Conservation (phyloP, 1,140 invertebrate species). For the Diachasma alloeum region DNA sequence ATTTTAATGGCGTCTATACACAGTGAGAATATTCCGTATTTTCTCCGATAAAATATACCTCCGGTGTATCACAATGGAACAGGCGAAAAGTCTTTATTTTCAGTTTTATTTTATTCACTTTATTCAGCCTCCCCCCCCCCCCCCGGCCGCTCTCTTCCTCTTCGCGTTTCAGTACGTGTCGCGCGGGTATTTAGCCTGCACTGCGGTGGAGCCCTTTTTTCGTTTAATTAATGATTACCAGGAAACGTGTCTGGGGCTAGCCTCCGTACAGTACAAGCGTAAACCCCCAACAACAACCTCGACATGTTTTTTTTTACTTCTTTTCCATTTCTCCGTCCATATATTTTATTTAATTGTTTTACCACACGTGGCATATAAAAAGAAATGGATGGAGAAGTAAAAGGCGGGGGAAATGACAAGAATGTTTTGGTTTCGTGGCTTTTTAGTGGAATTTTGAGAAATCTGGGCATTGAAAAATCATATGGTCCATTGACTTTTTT, state of each 20-base stretch:
- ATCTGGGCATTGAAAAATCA: too few species aligned
- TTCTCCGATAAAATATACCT: neutral
- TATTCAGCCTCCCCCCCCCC: neutral
- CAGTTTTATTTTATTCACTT: neutral
- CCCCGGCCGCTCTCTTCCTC: neutral
- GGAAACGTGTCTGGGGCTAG: conserved; percentile 57
- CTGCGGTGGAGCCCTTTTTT: conserved; percentile 32
- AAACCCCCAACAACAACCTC: neutral
- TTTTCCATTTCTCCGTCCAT: neutral
- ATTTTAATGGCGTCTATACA: neutral
- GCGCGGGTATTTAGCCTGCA: neutral
- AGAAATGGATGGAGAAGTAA: neutral
- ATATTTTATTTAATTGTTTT: neutral
- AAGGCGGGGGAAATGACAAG: too few species aligned
- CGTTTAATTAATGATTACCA: conserved; percentile 64
- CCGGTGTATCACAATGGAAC: neutral
- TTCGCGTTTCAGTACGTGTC: neutral
- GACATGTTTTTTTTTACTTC: neutral
- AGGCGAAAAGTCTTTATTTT: neutral
- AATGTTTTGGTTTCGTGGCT: too few species aligned
- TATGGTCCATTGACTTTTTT: too few species aligned
- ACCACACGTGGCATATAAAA: neutral
- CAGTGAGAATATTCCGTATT: neutral
- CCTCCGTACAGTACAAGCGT: conserved; percentile 27
- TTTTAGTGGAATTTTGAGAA: too few species aligned